Percentiles rank a stretch among this genome's conserved stretches.
phyloP scores from a whole-genome alignment of 1,140 invertebrate species.

The Lethocerus indicus region DNA sequence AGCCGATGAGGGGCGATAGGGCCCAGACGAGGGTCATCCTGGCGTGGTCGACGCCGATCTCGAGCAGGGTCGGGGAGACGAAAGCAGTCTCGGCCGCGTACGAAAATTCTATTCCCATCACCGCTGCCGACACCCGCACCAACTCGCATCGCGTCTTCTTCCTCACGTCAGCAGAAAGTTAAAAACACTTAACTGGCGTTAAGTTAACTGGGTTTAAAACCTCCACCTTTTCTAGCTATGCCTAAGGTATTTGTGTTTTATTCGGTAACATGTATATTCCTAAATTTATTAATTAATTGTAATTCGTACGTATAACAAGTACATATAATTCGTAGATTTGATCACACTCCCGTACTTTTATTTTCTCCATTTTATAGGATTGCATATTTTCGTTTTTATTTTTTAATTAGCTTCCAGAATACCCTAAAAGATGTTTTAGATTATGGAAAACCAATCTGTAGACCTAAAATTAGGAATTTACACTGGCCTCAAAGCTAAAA shows the following conservation, averaged over 20 bases:
- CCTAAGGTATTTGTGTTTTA: background rate
- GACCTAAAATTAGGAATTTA: too few relatives aligned
- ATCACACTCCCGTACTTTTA: too few relatives aligned
- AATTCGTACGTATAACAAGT: background rate
- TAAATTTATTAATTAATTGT: background rate
- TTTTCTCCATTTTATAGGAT: too few relatives aligned
- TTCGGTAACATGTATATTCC: too few relatives aligned
- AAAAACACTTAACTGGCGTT: background rate
- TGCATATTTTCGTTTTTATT: too few relatives aligned
- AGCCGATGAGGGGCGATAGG: slow-evolving; percentile 75
- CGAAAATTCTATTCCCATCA: slow-evolving; percentile 95
- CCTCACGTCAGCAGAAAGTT: slow-evolving; percentile 27
- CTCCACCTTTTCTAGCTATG: background rate
- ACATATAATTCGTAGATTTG: background rate
- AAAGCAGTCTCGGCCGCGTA: slow-evolving; percentile 95
- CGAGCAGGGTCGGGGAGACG: slow-evolving; percentile 83
- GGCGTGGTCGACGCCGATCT: slow-evolving; percentile 77
- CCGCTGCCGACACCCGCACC: slow-evolving; percentile 74
- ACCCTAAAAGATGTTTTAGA: too few relatives aligned
- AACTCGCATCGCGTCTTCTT: slow-evolving; percentile 67
- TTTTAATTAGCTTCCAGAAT: too few relatives aligned
- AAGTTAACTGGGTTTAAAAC: background rate
- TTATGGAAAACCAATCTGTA: too few relatives aligned
- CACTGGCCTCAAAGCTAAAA: too few relatives aligned
- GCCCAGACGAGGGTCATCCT: slow-evolving; percentile 95